Evolutionary conservation across 2,797 vertebrate species (phyloP).

Genomic region (Oryzias sinensis): DNA sequence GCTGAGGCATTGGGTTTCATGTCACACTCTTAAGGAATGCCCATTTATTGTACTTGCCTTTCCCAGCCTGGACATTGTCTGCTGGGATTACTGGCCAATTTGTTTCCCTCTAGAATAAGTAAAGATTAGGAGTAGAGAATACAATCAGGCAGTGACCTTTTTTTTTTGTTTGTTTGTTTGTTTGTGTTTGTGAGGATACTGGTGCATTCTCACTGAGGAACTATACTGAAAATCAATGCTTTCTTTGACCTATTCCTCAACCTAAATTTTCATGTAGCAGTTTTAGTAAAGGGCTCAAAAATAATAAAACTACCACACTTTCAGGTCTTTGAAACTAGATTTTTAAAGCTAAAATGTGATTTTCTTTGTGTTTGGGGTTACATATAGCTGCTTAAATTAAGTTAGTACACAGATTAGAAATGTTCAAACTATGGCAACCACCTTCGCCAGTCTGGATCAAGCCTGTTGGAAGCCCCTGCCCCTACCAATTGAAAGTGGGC

Average conservation of each 20-base stretch:
- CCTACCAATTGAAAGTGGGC: too few species aligned
- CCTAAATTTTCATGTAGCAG: neutral
- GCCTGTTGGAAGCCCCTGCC: too few species aligned
- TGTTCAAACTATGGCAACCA: too few species aligned
- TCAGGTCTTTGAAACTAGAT: too few species aligned
- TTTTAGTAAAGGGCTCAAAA: neutral
- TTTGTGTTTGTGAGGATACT: constrained; percentile 15
- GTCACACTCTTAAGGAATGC: constrained; percentile 47
- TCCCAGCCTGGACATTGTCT: constrained; percentile 49
- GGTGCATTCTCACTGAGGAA: constrained; percentile 10
- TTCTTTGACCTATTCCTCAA: constrained; percentile 10
- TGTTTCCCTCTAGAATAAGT: constrained; percentile 46
- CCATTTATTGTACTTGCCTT: constrained; percentile 56
- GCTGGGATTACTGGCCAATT: constrained; percentile 59
- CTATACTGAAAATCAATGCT: constrained; percentile 29
- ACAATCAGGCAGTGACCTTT: constrained; percentile 9
- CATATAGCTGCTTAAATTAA: too few species aligned
- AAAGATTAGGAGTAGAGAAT: constrained; percentile 25
- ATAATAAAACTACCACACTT: neutral
- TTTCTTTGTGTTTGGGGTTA: too few species aligned
- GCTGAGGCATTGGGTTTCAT: constrained; percentile 61
- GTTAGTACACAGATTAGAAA: too few species aligned
- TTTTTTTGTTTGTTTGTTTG: constrained; percentile 35
- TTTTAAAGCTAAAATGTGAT: too few species aligned
- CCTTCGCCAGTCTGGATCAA: too few species aligned